Evolutionary conservation across 2,888 invertebrate genomes (phyloP), one percentile per base, ranked within the genome.

Genomic region (Eristalis tenax): DNA sequence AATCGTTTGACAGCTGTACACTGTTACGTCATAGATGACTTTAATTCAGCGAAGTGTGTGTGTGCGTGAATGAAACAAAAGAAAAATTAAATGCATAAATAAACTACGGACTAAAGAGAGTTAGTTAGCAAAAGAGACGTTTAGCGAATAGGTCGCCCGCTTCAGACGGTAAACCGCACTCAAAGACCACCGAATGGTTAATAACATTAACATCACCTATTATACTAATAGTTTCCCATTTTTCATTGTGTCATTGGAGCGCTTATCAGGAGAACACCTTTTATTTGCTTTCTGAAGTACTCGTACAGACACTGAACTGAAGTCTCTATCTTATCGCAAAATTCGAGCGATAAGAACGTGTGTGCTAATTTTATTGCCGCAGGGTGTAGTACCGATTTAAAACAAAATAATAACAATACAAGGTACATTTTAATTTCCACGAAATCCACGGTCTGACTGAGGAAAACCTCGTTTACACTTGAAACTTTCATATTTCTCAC

Each of bases 251-350:
- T 23, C 59, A 59, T 23, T 59, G 50, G 18, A 15, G 50, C 32
- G 73, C 73, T 85, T 85, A 85, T 85, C 85, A 85, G 59, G 18
- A 43, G 61, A 68, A 77, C 77, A 85, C 81, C 85, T 85, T 71
- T 75, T 66, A 65, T 76, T 84, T 76, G 57, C 26, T 64, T 71
- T 64, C 66, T 76, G 15, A n/a, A 63, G 40, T 56, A 32, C 32
- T 32, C 32, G 32, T 32, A 50, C 43, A 43, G 43, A 43, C 50
- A 18, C 18, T 18, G 50, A 32, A 32, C 59, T 23, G 50, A 40
- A 38, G 23, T 68, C 26, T 26, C 26, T 26, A 70, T 82, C 69
- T 82, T 83, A 86, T 86, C 86, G 63, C 70, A 57, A 74, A 78
- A 77, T 43, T 74, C 23, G n/a, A 22, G 23, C 43, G 81, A 85